Evolutionary conservation across 1,140 invertebrate species (phyloP).

Genomic region (Mesaphorura yosii): DNA sequence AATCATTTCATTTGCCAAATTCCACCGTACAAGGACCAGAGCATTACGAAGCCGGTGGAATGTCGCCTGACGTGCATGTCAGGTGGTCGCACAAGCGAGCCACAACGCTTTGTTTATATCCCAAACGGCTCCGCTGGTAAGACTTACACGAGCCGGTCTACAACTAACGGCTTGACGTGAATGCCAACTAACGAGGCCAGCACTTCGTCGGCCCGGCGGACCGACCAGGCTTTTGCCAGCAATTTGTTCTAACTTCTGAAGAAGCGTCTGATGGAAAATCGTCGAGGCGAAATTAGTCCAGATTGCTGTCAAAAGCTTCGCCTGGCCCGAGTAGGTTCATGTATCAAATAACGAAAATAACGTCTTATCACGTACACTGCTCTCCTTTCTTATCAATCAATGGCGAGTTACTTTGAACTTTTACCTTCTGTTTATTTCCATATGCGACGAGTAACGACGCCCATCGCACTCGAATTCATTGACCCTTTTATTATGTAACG

Average conservation of each 20-base stretch:
- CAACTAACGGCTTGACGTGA: slow-evolving; percentile 9
- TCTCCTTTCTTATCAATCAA: too few relatives aligned
- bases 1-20: slow-evolving; percentile 87
- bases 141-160: slow-evolving; percentile 10
- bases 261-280: not conserved
- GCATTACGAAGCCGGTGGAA: slow-evolving; percentile 52
- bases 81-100: slow-evolving; percentile 75
- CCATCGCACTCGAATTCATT: too few relatives aligned
- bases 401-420: too few relatives aligned
- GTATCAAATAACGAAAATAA: too few relatives aligned
- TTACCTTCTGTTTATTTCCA: too few relatives aligned
- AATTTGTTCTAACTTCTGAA: not conserved
- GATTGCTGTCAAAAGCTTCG: not conserved
- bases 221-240: slow-evolving; percentile 16
- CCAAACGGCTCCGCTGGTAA: slow-evolving; percentile 29
- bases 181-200: too few relatives aligned
- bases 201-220: slow-evolving; percentile 17
- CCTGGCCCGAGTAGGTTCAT: not conserved
- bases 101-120: slow-evolving; percentile 67
- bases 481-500: too few relatives aligned
- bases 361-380: too few relatives aligned
- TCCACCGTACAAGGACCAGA: slow-evolving; percentile 58
- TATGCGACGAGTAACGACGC: too few relatives aligned
- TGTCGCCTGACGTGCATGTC: slow-evolving; percentile 61
- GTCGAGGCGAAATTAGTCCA: not conserved